Base-by-base conservation (phyloP, 2,113 vertebrate genomes). In the Isurus oxyrinchus region DNA sequence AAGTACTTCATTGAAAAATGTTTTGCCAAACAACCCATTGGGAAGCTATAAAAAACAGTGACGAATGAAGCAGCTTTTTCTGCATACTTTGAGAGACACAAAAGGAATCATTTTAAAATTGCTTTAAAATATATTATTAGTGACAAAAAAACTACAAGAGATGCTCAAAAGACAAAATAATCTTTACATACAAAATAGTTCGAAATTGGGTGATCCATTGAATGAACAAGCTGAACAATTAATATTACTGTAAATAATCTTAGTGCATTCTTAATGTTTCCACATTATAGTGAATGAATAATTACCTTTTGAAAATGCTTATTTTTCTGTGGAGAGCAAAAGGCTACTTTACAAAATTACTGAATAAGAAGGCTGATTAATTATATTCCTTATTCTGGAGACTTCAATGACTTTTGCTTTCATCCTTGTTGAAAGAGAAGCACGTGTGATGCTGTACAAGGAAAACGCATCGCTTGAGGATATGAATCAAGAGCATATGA, bases 291-390 rank as follows among this genome's bases (percentile, higher is more conserved):
- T 14, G 40, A 69, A 35, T 95, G 94, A 67, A 67, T 72, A 49
- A 95, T 95, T 95, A 95, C 94, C 94, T 10, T 72, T 95, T 55
- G 94, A 69, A 72, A 95, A 35, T 35, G 94, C 25, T 95, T 72
- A 95, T 95, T 76, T 95, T 95, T 72, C 94, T 55, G 55, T 19
- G 13, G 94, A 49, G 23, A 19, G 49, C 6, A 95, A 55, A 72
- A 72, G 10, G 44, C 67, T 55, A 55, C 53, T 95, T 69, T 95
- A 95, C 40, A 49, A 95, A 53, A 95, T 95, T 35, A 95, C 44
- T 3, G 44, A 14, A 11, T 69, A 35, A 69, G 25, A 55, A 49
- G 14, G 23, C 40, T 95, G 63, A 69, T 59, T 91, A 91, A 91
- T 55, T 55, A 4, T 91, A 59, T n/a, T 55, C 88, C 88, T 91